These are phyloP conservation scores for Aricia agestis DNA, from an alignment of 1,140 invertebrate species.

Conservation along the genomic window DNA sequence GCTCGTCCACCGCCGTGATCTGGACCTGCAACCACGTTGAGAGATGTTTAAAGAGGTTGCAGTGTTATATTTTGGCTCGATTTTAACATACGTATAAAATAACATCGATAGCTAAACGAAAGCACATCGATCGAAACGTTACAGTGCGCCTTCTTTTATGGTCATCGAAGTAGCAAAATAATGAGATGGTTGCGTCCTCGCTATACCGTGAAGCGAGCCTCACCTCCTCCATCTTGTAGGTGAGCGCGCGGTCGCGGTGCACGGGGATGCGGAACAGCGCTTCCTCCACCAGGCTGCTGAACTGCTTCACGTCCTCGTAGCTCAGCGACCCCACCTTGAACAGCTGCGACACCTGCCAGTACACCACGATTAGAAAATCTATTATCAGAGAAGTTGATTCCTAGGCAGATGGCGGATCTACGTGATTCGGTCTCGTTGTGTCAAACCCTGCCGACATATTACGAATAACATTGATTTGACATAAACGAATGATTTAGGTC, in stretches of 20 bases:
- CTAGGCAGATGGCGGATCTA: neutral
- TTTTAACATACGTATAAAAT: too few relatives aligned
- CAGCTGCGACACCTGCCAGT: conserved; percentile 90
- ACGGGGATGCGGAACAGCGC: conserved; percentile 89
- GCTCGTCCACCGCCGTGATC: conserved; percentile 96
- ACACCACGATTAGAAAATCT: too few relatives aligned
- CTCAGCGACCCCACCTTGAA: conserved; percentile 95
- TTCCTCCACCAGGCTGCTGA: conserved; percentile 93
- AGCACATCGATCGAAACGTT: too few relatives aligned
- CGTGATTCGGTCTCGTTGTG: neutral
- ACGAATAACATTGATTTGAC: too few relatives aligned
- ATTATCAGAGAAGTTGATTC: neutral
- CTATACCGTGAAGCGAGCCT: neutral
- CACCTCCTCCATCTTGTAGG: conserved; percentile 97
- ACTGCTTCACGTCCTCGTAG: conserved; percentile 94
- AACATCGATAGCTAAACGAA: too few relatives aligned
- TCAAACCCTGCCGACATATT: too few relatives aligned
- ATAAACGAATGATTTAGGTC: too few relatives aligned
- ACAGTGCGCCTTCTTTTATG: too few relatives aligned
- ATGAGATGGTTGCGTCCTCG: too few relatives aligned
- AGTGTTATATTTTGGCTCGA: too few relatives aligned
- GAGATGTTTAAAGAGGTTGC: neutral
- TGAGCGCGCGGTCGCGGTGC: conserved; percentile 91
- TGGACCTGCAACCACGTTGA: conserved; percentile 80
- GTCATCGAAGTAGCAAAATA: too few relatives aligned